A percentile compares a stretch with the other conserved stretches of the same genome.
phyloP scores from a whole-genome alignment of 1,140 invertebrate species.

The Bombus affinis region DNA sequence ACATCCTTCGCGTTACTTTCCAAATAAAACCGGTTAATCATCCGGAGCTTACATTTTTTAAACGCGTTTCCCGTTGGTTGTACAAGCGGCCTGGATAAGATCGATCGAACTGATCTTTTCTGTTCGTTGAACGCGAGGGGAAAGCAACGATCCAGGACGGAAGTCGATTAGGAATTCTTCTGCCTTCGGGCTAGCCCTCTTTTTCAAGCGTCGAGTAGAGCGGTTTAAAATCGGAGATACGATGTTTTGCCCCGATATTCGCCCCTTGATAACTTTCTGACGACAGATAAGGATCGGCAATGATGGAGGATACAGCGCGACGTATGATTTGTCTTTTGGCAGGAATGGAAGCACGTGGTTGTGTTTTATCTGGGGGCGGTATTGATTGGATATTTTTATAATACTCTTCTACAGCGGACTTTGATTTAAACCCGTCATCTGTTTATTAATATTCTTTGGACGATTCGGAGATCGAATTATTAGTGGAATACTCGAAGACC shows the following conservation, averaged over 20 bases:
- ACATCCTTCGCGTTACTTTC: neutral
- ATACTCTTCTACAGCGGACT: neutral
- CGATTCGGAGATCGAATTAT: neutral
- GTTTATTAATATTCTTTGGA: too few species aligned
- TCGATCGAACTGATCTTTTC: neutral
- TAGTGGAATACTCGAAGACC: neutral
- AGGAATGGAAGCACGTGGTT: neutral
- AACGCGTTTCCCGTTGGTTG: too few species aligned
- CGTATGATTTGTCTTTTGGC: neutral
- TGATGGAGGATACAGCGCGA: neutral
- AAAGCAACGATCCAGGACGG: neutral
- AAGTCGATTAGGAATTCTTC: conserved; percentile 1
- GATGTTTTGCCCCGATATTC: neutral
- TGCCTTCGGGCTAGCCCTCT: conserved; percentile 1
- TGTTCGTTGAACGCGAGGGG: too few species aligned
- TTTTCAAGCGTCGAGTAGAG: neutral
- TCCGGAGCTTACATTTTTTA: neutral
- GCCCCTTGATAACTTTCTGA: neutral
- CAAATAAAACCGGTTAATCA: neutral
- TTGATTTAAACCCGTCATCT: too few species aligned
- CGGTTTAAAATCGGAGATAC: neutral
- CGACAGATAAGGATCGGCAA: neutral
- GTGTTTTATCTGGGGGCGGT: neutral
- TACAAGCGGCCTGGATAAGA: neutral
- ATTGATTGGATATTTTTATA: neutral